Base-by-base conservation (phyloP, 2,113 vertebrate species). In the Scortum barcoo region DNA sequence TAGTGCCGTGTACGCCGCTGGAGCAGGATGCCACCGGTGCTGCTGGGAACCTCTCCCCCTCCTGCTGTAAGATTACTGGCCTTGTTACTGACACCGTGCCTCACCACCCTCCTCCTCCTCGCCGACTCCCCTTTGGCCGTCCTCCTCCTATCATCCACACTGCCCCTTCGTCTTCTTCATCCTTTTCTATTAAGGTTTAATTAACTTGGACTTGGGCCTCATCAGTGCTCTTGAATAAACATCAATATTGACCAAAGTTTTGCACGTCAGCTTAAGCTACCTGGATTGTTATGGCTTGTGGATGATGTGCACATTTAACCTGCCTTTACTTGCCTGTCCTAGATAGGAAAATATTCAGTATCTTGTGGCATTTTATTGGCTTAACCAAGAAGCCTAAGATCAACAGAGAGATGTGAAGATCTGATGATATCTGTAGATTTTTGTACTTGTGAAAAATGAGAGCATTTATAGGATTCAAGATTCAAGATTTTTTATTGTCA, bases 211-310 rank as follows among this genome's bases (percentile, higher is more conserved):
- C 84, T 74, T 44, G 50, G 63, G 85, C 69, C 84, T 91, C 85
- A 90, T 91, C 80, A 83, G 70, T 65, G 61, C 63, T 53, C 78
- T 73, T 84, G 56, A 89, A 80, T 90, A 90, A 88, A 91, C 76
- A 86, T 82, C 76, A 89, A 85, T 92, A 86, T 91, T 93, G 88
- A 92, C 84, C 83, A 78, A 66, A 87, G 83, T 88, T 88, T 86
- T 83, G 60, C 56, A 69, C 57, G 73, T 85, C 85, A 78, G 33
- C 62, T 81, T 56, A 58, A n/a, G 66, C 28, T 79, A 67, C 86
- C 65, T 72, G 77, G 51, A 51, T 74, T 72, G 86, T 78, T 66
- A 70, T 62, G 77, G 78, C 72, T 92, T 40, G 54, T 20, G n/a
- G 72, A 70, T 88, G 57, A 82, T 81, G 84, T 86, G 76, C 14